Conservation (phyloP, 2,113 vertebrate species). For the Corythaeola cristata region DNA sequence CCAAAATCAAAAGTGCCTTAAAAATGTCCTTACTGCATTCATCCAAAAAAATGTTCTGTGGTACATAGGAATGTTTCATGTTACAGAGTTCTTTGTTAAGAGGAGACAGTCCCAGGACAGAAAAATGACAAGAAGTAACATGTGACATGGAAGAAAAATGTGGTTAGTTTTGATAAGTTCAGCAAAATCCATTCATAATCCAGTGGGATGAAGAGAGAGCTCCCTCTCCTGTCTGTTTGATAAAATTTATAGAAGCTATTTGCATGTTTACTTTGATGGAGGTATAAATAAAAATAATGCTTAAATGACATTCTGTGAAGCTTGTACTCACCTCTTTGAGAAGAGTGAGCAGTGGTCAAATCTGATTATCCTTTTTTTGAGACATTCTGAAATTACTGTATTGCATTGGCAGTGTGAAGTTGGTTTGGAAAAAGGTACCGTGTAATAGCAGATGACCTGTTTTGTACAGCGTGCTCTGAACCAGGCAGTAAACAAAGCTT, state of each 20-base stretch:
- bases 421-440: background rate
- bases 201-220: conserved; percentile 70
- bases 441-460: background rate
- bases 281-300: background rate
- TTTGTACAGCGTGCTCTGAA: background rate
- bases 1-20: background rate
- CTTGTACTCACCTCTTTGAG: background rate
- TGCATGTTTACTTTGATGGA: conserved; percentile 1
- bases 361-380: background rate
- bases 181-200: background rate
- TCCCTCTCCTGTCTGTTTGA: conserved; percentile 77
- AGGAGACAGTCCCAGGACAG: background rate
- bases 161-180: background rate
- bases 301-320: background rate
- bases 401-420: background rate
- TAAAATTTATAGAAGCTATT: conserved; percentile 35
- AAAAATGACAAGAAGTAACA: background rate
- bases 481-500: background rate
- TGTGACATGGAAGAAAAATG: background rate
- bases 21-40: background rate
- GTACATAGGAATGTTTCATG: background rate
- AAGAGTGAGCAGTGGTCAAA: background rate
- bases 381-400: background rate
- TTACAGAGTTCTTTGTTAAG: background rate
- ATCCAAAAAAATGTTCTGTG: background rate